Evolutionary conservation across 2,797 vertebrate genomes (phyloP), one percentile per base, ranked within the genome.

Genomic region (Echiichthys vipera): DNA sequence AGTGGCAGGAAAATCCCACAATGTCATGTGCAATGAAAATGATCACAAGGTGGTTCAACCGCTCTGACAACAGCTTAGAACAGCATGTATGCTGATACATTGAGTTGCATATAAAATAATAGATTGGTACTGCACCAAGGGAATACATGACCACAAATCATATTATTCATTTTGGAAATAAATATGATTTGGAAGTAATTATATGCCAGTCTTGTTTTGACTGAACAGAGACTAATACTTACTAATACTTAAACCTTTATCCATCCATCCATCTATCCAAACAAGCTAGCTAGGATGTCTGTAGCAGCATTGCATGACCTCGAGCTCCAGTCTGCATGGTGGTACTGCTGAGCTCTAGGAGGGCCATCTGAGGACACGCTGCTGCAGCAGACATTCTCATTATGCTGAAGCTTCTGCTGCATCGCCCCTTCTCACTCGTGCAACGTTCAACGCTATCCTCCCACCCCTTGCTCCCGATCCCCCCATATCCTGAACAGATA

Each of bases 321-420:
- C 40, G 59, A 25, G 45, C 45, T 76, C 59, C 58, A 46, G 65
- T 39, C 62, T 72, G 74, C 66, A 65, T 10, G 59, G 71, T 53
- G 61, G 63, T 62, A 80, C 51, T 50, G 50, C 82, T 54, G 68
- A 77, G 77, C 64, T 68, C 25, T 22, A 54, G 51, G 68, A 73
- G 82, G 83, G 80, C 74, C 81, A 81, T 81, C 29, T 68, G 56
- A 93, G 90, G 88, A 91, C 79, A 80, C 30, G n/a, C 70, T 80
- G 84, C 87, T 80, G 89, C 86, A 81, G 83, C 84, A 90, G 78
- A 83, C 77, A 27, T 11, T 74, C 49, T 76, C 57, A 43, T 75
- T 84, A 78, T 76, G 74, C 82, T 30, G 25, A 64, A 69, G 75
- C 80, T 81, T 77, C 67, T 89, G 88, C 86, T 81, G 88, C 87